A percentile compares a stretch with the other conserved stretches of the same genome.
Conservation (phyloP, 2,888 invertebrate species). For the Ormyrus thymus region DNA sequence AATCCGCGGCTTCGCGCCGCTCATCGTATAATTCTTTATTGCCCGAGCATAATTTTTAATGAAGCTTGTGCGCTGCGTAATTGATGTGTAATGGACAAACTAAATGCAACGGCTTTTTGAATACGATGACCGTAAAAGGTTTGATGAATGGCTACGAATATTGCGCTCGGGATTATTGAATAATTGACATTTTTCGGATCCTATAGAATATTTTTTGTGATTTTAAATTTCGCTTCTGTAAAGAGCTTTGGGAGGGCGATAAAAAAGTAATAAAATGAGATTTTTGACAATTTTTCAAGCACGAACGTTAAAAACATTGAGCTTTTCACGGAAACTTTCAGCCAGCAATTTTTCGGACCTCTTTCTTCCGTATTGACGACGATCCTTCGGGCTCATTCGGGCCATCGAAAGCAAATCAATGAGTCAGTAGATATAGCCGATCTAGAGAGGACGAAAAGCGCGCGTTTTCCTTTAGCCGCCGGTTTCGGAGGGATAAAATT, state of each 20-base stretch:
- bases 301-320: constrained; percentile 4
- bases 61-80: constrained; percentile 15
- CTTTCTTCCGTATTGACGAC: constrained; percentile 8
- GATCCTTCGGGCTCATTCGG: background rate
- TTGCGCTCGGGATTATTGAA: too few species aligned
- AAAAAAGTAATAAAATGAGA: too few species aligned
- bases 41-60: constrained; percentile 50
- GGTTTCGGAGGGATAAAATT: constrained; percentile 17
- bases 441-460: background rate
- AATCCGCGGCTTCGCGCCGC: constrained; percentile 29
- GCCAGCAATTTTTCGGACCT: constrained; percentile 22
- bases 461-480: background rate
- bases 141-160: too few species aligned
- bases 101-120: constrained; percentile 28
- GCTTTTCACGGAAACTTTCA: constrained; percentile 26
- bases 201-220: too few species aligned
- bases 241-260: too few species aligned
- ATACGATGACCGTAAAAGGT: too few species aligned
- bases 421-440: constrained; percentile 7
- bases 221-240: too few species aligned
- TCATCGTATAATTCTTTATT: constrained; percentile 27
- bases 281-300: background rate
- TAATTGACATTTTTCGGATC: too few species aligned
- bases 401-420: constrained; percentile 31
- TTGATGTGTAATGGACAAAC: background rate